Evolutionary conservation across 1,140 invertebrate species (phyloP), one percentile per base, ranked within the genome.

Genomic region (Coenobita brevimanus): DNA sequence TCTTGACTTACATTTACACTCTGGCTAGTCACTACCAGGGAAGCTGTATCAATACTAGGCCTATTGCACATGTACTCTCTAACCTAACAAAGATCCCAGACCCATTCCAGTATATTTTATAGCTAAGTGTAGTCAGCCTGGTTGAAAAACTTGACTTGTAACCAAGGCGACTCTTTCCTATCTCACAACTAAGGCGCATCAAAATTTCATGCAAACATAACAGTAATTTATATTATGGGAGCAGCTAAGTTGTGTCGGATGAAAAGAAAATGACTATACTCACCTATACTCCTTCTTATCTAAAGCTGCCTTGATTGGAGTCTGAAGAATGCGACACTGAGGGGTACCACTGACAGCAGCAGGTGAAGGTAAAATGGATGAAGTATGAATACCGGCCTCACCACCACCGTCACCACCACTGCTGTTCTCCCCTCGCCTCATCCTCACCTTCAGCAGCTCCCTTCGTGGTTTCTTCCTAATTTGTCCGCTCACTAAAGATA

Each of bases 201-300:
- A 41, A 38, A 41, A 46, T n/a, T 43, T 43, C 10, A 41, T 43
- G 10, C 46, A 27, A 78, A 15, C 2, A 21, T 43, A 1, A 82
- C 46, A 6, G 17, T 50, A 50, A 50, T 8, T 50, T 17, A 50
- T 17, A 50, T 8, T 50, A 50, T 8, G 46, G 46, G 17, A 50
- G 17, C 46, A 8, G 6, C 6, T 8, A 50, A 50, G 6, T 50
- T 8, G 46, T 17, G 6, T 50, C 6, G 46, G 46, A 6, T 50
- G 6, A 50, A 17, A 17, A 6, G 6, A 50, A 50, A 50, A n/a
- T n/a, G n/a, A n/a, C n/a, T n/a, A 50, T 17, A 17, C n/a, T 67
- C 38, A 82, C 80, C 80, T 82, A 62, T 82, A 82, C 36, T 82
- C 80, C 64, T 82, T 82, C 13, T 71, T 82, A 27, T 82, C 80